Evolutionary conservation across 2,888 invertebrate species (phyloP).

Genomic region (Pristionchus japonicus): DNA sequence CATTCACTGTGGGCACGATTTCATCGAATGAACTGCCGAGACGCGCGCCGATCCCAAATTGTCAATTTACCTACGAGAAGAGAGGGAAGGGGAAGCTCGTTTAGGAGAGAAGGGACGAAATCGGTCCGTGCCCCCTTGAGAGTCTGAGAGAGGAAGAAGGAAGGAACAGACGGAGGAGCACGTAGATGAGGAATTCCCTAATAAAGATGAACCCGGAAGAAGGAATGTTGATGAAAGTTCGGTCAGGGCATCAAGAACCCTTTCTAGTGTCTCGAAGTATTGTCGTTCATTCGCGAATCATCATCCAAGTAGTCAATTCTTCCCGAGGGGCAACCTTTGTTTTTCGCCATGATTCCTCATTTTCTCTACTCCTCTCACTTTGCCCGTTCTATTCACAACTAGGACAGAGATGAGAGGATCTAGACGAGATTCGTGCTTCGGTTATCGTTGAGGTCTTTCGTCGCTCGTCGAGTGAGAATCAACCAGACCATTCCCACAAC

Average conservation of each 20-base stretch:
- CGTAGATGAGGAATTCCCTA: neutral
- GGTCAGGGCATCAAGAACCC: neutral
- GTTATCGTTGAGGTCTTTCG: neutral
- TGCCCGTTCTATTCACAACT: neutral
- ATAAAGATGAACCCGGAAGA: neutral
- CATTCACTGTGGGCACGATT: conserved; percentile 14
- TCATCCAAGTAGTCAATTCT: neutral
- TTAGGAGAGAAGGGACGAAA: neutral
- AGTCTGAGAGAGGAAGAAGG: neutral
- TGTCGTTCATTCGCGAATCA: neutral
- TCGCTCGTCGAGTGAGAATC: neutral
- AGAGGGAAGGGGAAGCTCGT: neutral
- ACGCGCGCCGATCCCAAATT: neutral
- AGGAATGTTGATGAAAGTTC: neutral
- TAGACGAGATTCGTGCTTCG: neutral
- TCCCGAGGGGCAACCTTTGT: conserved; percentile 22
- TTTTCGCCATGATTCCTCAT: neutral
- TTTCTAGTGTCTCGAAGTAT: neutral
- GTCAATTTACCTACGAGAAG: conserved; percentile 23
- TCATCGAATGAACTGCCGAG: neutral
- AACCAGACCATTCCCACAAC: neutral
- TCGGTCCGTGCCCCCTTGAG: neutral
- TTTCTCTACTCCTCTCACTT: neutral
- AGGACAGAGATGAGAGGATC: neutral
- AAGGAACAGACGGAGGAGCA: conserved; percentile 17